Evolutionary conservation across 2,113 vertebrate species (phyloP).

Genomic region (Vicugna pacos): DNA sequence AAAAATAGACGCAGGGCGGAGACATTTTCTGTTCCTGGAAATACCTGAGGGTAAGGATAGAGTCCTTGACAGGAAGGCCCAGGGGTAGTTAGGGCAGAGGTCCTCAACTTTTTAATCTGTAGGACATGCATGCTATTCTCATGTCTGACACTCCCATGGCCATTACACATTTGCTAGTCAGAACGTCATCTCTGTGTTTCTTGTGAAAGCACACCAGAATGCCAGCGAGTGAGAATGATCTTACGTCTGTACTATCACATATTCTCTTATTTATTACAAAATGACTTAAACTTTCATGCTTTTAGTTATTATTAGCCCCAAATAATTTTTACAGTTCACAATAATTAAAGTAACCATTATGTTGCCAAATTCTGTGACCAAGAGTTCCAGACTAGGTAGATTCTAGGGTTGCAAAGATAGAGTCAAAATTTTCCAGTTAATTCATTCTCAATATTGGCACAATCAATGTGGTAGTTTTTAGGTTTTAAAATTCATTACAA

Average conservation of each 20-base stretch:
- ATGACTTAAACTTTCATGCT: neutral
- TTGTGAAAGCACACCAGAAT: neutral
- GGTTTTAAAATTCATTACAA: conserved; percentile 2
- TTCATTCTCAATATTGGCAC: neutral
- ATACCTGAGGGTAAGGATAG: neutral
- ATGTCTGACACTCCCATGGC: neutral
- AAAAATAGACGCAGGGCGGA: neutral
- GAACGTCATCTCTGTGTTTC: neutral
- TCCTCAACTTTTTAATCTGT: neutral
- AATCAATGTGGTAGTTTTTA: neutral
- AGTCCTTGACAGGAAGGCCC: neutral
- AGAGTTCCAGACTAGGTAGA: neutral
- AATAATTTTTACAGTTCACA: neutral
- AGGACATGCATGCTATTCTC: neutral
- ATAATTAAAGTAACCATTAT: neutral
- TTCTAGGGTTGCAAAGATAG: neutral
- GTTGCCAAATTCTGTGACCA: neutral
- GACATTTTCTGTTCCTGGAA: neutral
- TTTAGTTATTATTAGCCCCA: neutral
- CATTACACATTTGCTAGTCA: neutral
- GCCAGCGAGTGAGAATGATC: neutral
- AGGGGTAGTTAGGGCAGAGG: neutral
- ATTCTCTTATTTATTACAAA: neutral
- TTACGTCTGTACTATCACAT: neutral
- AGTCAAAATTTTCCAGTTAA: neutral